Percentiles rank a stretch among this genome's conserved stretches.
These are phyloP conservation scores for Temnopleurus reevesii DNA, from an alignment of 53 echinoderm and acorn worm genomes.

Conservation along the genomic window DNA sequence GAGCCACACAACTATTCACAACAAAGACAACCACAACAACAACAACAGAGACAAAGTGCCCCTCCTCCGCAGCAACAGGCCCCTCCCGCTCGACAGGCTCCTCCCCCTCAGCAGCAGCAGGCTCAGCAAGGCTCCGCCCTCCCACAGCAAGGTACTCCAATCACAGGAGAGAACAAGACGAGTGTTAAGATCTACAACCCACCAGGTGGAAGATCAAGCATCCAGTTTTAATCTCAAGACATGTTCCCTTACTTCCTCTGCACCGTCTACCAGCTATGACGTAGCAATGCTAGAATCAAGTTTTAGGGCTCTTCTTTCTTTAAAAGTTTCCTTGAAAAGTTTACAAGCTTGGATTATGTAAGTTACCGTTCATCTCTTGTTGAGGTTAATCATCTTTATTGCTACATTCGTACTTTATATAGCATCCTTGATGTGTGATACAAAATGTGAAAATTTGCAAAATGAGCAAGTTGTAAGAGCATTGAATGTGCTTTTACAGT, in stretches of 20 bases:
- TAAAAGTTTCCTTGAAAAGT: too few species aligned
- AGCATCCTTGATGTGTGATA: too few species aligned
- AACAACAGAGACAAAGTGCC: not conserved
- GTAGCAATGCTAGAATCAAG: not conserved
- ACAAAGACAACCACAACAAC: not conserved
- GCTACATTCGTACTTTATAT: too few species aligned
- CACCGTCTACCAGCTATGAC: not conserved
- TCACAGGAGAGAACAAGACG: not conserved
- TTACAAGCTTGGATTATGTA: too few species aligned
- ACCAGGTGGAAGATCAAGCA: conserved; percentile 26
- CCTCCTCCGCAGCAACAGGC: not conserved
- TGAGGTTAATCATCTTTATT: too few species aligned
- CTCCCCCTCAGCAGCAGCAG: not conserved
- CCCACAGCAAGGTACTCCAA: not conserved
- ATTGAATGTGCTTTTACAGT: too few species aligned
- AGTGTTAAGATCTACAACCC: conserved; percentile 52
- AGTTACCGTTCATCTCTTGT: too few species aligned
- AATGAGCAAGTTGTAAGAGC: too few species aligned
- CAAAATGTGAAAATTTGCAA: too few species aligned
- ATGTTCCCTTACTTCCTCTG: not conserved
- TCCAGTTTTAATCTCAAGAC: conserved; percentile 14
- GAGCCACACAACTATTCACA: conserved; percentile 1
- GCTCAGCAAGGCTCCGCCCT: not conserved
- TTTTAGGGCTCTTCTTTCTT: too few species aligned
- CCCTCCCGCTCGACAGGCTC: not conserved